Base-by-base conservation (phyloP, 2,113 vertebrate genomes). In the Nycticryphes semicollaris region DNA sequence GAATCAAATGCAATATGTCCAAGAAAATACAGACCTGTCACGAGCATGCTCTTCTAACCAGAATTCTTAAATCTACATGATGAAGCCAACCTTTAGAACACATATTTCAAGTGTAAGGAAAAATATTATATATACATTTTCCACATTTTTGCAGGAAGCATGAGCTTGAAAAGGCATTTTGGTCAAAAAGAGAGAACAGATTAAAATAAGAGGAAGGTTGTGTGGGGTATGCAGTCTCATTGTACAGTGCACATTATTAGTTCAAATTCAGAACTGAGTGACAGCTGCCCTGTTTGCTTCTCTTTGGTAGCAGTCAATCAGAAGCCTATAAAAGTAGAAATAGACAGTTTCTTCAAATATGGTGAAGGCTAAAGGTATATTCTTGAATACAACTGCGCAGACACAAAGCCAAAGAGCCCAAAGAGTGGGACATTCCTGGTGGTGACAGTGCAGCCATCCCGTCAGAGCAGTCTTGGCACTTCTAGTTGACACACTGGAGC, bases 1-100 rank as follows among this genome's bases (percentile, higher is more conserved):
- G 79, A 90, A 91, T 91, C 93, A 87, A 88, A 95, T 54, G 87
- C 92, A 96, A 92, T 95, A 95, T 93, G 88, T 90, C 88, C 94
- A 94, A 80, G 69, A 89, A 94, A 94, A 84, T 76, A 69, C 31
- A 93, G 91, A 50, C 89, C 72, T 96, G 82, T 90, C 82, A 96
- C 0, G 5, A 90, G 41, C n/a, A 22, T 72, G 23, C 35, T 92
- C 23, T 57, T 84, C 68, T 83, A 73, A 87, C 60, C 83, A 70
- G 25, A 81, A 84, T 93, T 94, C 95, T 87, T 96, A 94, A 91
- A 84, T 30, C 54, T 83, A 35, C 47, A 47, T 64, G 27, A 47
- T 45, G 41, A 90, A 95, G 94, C 21, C 21, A 86, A 66, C 33
- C 47, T 87, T 91, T 51, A 82, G 57, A 66, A 91, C 18, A 85